Evolutionary conservation across 2,888 invertebrate genomes (phyloP).

Genomic region (Rhimphoctona megacephalus): DNA sequence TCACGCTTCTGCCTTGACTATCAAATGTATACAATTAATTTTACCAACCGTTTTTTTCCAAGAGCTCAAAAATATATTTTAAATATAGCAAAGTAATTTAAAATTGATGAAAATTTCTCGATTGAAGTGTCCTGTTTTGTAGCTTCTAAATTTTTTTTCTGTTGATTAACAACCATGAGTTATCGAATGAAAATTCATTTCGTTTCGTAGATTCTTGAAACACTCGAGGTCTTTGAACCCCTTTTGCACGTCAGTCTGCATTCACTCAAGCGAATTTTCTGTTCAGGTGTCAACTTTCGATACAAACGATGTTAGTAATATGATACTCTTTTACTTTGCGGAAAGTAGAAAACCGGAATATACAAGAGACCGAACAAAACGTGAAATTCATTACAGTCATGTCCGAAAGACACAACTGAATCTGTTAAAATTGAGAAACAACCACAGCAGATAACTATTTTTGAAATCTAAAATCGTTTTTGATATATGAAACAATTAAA

Average conservation of each 20-base stretch:
- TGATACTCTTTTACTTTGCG: slow-evolving; percentile 36
- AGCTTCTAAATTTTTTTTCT: neutral
- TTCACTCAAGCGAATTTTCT: slow-evolving; percentile 12
- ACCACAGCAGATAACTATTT: neutral
- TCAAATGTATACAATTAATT: neutral
- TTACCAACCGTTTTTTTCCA: neutral
- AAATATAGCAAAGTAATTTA: neutral
- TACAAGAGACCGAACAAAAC: neutral
- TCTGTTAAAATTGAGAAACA: neutral
- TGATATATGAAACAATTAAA: neutral
- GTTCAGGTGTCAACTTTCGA: slow-evolving; percentile 62
- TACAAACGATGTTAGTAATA: slow-evolving; percentile 15
- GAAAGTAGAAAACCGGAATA: slow-evolving; percentile 9
- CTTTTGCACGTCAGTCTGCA: neutral
- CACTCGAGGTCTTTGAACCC: slow-evolving; percentile 52
- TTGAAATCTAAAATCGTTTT: neutral
- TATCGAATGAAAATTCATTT: neutral
- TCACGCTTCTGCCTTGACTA: neutral
- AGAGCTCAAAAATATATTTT: neutral
- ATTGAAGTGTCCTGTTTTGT: neutral
- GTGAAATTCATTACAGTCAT: neutral
- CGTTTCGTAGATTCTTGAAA: slow-evolving; percentile 3
- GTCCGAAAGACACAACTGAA: neutral
- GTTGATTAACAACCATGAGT: neutral
- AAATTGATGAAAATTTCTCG: neutral